Base-by-base conservation (phyloP, 2,113 vertebrate species). In the Dasyprocta punctata region DNA sequence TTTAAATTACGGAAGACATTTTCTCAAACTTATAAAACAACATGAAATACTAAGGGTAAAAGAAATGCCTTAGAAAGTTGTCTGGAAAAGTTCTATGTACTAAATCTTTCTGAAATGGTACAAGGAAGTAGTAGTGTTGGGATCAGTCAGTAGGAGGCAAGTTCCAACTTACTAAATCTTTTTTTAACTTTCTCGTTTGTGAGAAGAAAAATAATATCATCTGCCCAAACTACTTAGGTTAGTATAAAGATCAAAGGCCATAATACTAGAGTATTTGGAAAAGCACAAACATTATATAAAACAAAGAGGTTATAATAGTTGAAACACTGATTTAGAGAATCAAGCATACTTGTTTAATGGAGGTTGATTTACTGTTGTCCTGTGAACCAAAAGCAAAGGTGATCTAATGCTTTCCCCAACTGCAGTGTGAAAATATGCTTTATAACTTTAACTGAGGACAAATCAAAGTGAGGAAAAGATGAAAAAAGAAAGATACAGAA, bases 1-100 rank as follows among this genome's bases (percentile, higher is more conserved):
- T 96, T 93, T 94, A 88, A 90, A 58, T 85, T 93, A 82, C 77
- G 85, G 28, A 95, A 86, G 36, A 81, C 44, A 86, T 36, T 41
- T 78, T 26, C 86, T 87, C 82, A 67, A 80, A 75, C 5, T 36
- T 38, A 92, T 69, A 89, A 41, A 61, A 63, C 14, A 78, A 52
- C 49, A 85, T 33, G 22, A 89, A 61, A 91, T 86, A 26, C 60
- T 22, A 22, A 73, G 30, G 38, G 17, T 92, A 60, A 75, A 95
- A 73, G 33, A 85, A 63, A 78, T 22, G 60, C 0, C 71, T 19
- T 63, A 83, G n/a, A 71, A 81, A 87, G 84, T 0, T 56, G 54
- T 28, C 65, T 92, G 56, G n/a, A 38, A 77, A 96, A 63, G 60
- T 33, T 86, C 49, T 58, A 63, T 13, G 7, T 44, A 49, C 24